Base-by-base conservation (phyloP, 2,888 invertebrate genomes). In the Piscicola geometra region DNA sequence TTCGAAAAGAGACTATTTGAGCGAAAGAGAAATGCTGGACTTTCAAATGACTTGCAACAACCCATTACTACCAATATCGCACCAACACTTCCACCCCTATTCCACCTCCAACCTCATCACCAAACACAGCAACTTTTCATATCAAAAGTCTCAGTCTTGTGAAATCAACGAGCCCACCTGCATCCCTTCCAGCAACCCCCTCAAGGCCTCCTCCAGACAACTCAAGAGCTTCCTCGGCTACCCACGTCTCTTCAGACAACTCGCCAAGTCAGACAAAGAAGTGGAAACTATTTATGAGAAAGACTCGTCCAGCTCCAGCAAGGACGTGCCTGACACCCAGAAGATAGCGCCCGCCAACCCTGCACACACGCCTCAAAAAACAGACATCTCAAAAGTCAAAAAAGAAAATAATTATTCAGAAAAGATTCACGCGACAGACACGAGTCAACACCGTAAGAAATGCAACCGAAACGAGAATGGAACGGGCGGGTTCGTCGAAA, bases 251-350 rank as follows among this genome's bases (percentile, higher is more conserved):
- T 36, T 60, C 5, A 50, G 73, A 33, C 73, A 73, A 32, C 41
- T 73, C 18, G 73, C 64, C 35, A 73, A 73, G 73, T 60, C 60
- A 18, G 73, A 73, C 64, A 73, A 60, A 0, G 73, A 60, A 73
- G 73, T 73, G 36, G 73, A 73, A 56, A 60, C 73, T n/a, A 73
- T 73, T 25, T 35, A 60, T 25, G 73, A 73, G 32, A 73, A 73
- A n/a, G 73, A 73, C 28, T 73, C 73, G n/a, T 73, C 73, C n/a
- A 52, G 32, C 52, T 73, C 73, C n/a, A 73, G 73, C 41, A 73
- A 73, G 35, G 73, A 73, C 3, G 64, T 52, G 33, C 60, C 73
- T 2, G 73, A 73, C 3, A 32, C 64, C 25, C 60, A 33, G 1
- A 33, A 30, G 30, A 1, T n/a, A n/a, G n/a, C n/a, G n/a, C n/a